Evolutionary conservation across 2,888 invertebrate genomes (phyloP), one percentile per base, ranked within the genome.

Genomic region (Ernsta delagoae): DNA sequence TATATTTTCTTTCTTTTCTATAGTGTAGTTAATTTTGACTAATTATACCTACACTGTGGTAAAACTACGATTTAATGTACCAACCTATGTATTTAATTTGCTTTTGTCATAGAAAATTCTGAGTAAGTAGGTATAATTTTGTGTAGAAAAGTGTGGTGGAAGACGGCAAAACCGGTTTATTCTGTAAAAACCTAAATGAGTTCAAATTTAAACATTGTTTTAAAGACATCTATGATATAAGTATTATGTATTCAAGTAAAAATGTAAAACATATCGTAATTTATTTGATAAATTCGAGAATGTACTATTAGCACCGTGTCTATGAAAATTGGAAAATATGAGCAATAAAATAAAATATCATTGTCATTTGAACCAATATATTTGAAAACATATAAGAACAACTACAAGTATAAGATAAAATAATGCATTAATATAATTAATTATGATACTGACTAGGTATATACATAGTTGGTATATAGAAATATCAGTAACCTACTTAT

Each of bases 211-310:
- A 5, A 54, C 11, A 54, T 9, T 31, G 5, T 54, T 31, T 31
- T 54, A 31, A 31, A 31, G 31, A 31, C 24, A 7, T 24, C 3
- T 24, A 24, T 24, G 24, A 24, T 24, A 11, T 54, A 24, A 11
- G 9, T 16, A 54, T 31, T 24, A 31, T 3, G 31, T 31, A 31
- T 11, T 31, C 11, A 54, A 31, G 0, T 31, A 11, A 11, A 54
- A 54, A 54, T 31, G 24, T 54, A 1, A 54, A 50, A 50, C 50
- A 54, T 54, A 54, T 54, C 54, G 54, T 54, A 31, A 54, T 54
- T 54, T 54, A 31, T 54, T 16, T 54, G 11, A 54, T 54, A 54
- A 54, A 54, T 54, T 54, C 54, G 31, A 54, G 12, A 9, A 54
- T 54, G 54, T 16, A 50, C 16, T 16, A n/a, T n/a, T n/a, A 0